phyloP scores from a whole-genome alignment of 2,113 vertebrate species.

The Daubentonia madagascariensis region DNA sequence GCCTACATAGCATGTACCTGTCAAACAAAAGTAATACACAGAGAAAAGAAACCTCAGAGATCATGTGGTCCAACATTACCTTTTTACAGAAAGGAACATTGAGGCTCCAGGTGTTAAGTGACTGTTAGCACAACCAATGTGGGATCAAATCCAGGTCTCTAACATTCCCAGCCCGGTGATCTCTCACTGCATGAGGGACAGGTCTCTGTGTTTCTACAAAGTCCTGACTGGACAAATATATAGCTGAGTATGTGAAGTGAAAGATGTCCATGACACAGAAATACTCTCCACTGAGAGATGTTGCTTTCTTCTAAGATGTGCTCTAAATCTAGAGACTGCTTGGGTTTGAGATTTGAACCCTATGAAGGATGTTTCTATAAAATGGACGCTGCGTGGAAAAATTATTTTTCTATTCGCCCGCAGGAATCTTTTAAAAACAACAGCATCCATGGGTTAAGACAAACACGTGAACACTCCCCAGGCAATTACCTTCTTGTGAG shows the following conservation, averaged over 20 bases:
- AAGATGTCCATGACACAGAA: background rate
- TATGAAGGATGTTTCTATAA: background rate
- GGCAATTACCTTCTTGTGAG: conserved; percentile 92
- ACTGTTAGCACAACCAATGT: background rate
- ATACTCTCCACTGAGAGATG: background rate
- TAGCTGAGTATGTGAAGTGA: background rate
- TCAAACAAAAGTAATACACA: background rate
- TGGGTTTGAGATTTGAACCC: background rate
- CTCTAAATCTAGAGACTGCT: background rate
- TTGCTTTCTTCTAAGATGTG: background rate
- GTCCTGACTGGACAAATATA: background rate
- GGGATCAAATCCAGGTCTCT: background rate
- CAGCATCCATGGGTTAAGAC: background rate
- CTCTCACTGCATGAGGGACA: background rate
- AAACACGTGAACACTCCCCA: background rate
- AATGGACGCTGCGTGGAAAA: background rate
- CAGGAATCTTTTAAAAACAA: background rate
- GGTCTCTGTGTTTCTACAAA: background rate
- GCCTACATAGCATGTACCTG: background rate
- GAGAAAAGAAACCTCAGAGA: background rate
- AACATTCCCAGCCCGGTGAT: background rate
- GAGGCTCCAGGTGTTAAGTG: background rate
- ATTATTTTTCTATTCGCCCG: background rate
- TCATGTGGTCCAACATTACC: background rate
- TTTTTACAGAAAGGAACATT: background rate